These are phyloP conservation scores for Lomographa bimaculata DNA, from an alignment of 2,888 invertebrate genomes.

Conservation along the genomic window DNA sequence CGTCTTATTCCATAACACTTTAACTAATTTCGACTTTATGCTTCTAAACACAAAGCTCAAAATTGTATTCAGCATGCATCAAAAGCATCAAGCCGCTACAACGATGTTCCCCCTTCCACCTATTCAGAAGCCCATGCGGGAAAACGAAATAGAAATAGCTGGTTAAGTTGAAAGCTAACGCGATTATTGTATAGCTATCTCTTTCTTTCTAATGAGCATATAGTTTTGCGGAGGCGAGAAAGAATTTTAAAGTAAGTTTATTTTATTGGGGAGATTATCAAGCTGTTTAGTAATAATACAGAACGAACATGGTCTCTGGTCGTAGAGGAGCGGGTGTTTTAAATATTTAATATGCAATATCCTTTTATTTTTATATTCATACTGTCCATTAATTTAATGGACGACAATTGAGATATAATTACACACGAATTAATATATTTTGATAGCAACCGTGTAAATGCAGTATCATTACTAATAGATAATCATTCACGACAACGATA, in stretches of 20 bases:
- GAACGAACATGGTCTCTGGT: conserved; percentile 75
- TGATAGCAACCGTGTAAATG: conserved; percentile 40
- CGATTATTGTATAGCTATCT: conserved; percentile 41
- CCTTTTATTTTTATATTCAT: conserved; percentile 60
- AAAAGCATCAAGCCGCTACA: conserved; percentile 59
- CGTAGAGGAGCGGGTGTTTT: conserved; percentile 71
- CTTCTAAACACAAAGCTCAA: neutral
- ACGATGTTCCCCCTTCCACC: conserved; percentile 65
- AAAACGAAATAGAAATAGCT: conserved; percentile 60
- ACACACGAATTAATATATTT: conserved; percentile 57
- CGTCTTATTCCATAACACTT: conserved; percentile 43
- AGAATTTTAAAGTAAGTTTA: conserved; percentile 40
- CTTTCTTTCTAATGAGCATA: conserved; percentile 46
- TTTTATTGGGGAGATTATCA: conserved; percentile 70
- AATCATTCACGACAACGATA: neutral
- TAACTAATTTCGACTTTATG: conserved; percentile 37
- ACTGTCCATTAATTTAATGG: conserved; percentile 57
- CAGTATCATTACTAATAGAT: conserved; percentile 5
- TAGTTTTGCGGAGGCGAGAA: conserved; percentile 51
- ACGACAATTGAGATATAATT: conserved; percentile 62
- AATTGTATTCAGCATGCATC: conserved; percentile 23
- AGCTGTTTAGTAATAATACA: conserved; percentile 79
- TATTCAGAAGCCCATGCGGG: conserved; percentile 45
- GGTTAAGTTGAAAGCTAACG: conserved; percentile 37
- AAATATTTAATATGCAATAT: conserved; percentile 81